A percentile compares a stretch with the other conserved stretches of the same genome.
Conservation (phyloP, 2,797 vertebrate species). For the Crax fasciolata region DNA sequence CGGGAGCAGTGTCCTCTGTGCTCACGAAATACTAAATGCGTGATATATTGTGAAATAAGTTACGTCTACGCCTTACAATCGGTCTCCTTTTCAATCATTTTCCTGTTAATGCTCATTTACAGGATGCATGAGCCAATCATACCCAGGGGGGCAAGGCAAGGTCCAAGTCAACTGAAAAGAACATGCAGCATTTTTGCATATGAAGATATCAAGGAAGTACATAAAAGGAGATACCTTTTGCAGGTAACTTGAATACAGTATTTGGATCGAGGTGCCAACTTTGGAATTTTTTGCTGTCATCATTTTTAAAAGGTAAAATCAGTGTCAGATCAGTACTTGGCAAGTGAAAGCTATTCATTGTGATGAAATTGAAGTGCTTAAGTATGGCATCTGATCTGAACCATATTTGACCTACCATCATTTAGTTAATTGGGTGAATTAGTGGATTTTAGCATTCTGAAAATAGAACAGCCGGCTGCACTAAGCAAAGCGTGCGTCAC, state of each 20-base stretch:
- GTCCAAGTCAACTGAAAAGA: slow-evolving; percentile 95
- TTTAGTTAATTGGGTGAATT: not conserved
- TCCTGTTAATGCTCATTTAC: not conserved
- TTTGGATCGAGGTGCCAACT: not conserved
- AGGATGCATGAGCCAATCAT: slow-evolving; percentile 98
- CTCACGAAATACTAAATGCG: not conserved
- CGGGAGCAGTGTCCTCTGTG: not conserved
- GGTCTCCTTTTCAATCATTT: not conserved
- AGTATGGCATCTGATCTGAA: not conserved
- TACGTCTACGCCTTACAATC: not conserved
- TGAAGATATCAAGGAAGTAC: slow-evolving; percentile 98
- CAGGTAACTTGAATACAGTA: slow-evolving; percentile 84
- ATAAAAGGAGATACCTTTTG: slow-evolving; percentile 96
- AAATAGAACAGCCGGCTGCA: not conserved
- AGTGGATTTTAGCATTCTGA: not conserved
- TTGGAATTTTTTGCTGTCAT: not conserved
- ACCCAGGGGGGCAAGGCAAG: slow-evolving; percentile 94
- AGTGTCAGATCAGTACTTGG: not conserved
- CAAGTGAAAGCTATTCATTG: not conserved
- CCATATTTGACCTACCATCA: rapidly evolving
- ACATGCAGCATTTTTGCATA: slow-evolving; percentile 98
- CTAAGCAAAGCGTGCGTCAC: not conserved
- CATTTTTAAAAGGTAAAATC: not conserved
- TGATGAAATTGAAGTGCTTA: not conserved
- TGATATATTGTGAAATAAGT: not conserved